Evolutionary conservation across 2,797 vertebrate genomes (phyloP).

Genomic region (Rallus crepitans): DNA sequence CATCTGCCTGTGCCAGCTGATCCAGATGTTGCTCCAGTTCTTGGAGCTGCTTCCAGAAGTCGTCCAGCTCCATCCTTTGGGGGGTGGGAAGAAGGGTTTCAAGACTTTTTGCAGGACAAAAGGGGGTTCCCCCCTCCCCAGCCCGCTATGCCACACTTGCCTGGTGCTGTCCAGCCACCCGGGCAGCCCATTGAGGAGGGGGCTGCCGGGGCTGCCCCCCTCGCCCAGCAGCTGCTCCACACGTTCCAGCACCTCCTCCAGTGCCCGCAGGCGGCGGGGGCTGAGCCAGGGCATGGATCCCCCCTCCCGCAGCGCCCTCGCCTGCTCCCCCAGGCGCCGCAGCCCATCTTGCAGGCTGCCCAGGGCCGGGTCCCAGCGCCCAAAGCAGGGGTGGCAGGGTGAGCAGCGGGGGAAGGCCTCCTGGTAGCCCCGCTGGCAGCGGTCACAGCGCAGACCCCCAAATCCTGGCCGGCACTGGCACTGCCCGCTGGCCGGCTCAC

Average conservation of each 20-base stretch:
- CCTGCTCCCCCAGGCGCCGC: conserved; percentile 63
- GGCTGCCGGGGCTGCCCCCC: conserved; percentile 35
- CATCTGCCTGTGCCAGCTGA: neutral
- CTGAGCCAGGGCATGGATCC: conserved; percentile 38
- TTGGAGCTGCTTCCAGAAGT: conserved; percentile 85
- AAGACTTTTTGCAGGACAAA: neutral
- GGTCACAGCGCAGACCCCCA: conserved; percentile 79
- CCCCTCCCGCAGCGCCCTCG: conserved; percentile 74
- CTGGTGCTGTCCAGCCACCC: conserved; percentile 82
- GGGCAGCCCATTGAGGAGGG: conserved; percentile 76
- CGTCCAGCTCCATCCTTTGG: conserved; percentile 83
- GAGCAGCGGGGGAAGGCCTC: conserved; percentile 84
- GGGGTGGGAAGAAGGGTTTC: neutral
- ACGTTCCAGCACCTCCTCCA: conserved; percentile 79
- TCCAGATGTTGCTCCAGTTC: conserved; percentile 76
- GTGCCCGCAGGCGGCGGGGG: conserved; percentile 71
- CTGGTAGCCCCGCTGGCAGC: conserved; percentile 84
- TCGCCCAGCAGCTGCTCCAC: conserved; percentile 75
- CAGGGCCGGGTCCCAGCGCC: conserved; percentile 82
- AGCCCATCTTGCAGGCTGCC: conserved; percentile 77
- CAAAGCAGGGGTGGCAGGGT: conserved; percentile 88
- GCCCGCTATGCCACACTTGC: conserved; percentile 51
- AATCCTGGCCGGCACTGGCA: conserved; percentile 84
- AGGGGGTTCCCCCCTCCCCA: neutral
- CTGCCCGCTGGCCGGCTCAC: conserved; percentile 79